A percentile compares a stretch with the other conserved stretches of the same genome.
These are phyloP conservation scores for Caenorhabditis afra DNA, from an alignment of 2,888 invertebrate genomes.

Conservation along the genomic window DNA sequence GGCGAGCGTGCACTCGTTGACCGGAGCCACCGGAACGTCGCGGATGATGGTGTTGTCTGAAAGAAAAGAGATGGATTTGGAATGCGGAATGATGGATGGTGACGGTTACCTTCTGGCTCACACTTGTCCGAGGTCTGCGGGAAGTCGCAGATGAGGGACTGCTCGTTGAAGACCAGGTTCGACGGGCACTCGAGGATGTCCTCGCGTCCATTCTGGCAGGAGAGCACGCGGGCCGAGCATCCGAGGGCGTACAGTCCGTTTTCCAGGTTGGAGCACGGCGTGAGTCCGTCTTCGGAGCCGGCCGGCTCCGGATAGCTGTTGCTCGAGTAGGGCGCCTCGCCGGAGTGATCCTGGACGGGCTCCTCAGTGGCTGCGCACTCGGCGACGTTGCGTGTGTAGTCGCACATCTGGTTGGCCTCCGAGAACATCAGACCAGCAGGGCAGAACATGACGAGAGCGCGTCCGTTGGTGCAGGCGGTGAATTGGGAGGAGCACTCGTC, in stretches of 20 bases:
- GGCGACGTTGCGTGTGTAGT: slow-evolving; percentile 14
- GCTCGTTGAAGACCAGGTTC: slow-evolving; percentile 51
- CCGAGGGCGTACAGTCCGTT: slow-evolving; percentile 46
- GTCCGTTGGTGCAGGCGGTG: slow-evolving; percentile 49
- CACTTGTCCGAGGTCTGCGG: slow-evolving; percentile 50
- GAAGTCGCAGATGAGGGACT: slow-evolving; percentile 48
- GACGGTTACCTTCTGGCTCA: slow-evolving; percentile 6
- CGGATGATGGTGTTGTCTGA: slow-evolving; percentile 25
- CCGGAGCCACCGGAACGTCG: background rate
- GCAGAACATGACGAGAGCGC: slow-evolving; percentile 54
- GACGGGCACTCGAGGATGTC: slow-evolving; percentile 52
- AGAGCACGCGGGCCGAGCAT: slow-evolving; percentile 52
- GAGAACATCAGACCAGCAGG: slow-evolving; percentile 42
- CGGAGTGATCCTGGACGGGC: slow-evolving; percentile 15
- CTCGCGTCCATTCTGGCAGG: slow-evolving; percentile 46
- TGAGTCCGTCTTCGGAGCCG: slow-evolving; percentile 4
- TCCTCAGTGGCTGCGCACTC: slow-evolving; percentile 37
- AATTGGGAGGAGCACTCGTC: slow-evolving; percentile 49
- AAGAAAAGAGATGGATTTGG: background rate
- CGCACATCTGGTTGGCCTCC: slow-evolving; percentile 34
- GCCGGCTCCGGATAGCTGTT: no score
- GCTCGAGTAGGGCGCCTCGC: background rate
- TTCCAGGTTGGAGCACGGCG: slow-evolving; percentile 13
- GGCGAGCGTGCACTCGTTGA: slow-evolving; percentile 28
- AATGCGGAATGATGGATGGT: background rate